These are phyloP conservation scores for Dioctria rufipes DNA, from an alignment of 2,888 invertebrate genomes.

Conservation along the genomic window DNA sequence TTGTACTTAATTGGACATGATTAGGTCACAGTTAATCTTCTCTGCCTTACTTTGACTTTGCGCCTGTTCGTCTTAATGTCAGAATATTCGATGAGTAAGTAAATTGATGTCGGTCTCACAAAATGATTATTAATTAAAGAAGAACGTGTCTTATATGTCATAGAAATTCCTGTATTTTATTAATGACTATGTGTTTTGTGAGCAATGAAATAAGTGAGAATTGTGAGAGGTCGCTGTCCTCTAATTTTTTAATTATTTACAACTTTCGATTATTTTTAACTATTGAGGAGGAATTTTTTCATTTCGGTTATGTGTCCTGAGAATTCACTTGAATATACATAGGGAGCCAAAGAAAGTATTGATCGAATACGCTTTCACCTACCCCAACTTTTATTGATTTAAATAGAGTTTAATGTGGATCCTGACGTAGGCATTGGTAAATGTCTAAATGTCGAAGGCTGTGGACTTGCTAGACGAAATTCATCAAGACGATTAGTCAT, in stretches of 20 bases:
- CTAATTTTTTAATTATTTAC: not conserved
- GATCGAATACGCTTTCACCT: no score
- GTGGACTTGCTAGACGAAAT: no score
- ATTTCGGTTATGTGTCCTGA: no score
- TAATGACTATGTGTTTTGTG: not conserved
- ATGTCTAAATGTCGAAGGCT: no score
- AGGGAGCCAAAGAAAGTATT: no score
- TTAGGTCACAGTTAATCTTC: conserved; percentile 35
- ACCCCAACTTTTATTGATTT: no score
- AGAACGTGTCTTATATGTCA: not conserved
- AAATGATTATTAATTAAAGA: conserved; percentile 28
- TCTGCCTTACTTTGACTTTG: conserved; percentile 25
- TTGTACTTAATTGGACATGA: conserved; percentile 35
- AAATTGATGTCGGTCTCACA: conserved; percentile 24
- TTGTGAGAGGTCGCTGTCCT: not conserved
- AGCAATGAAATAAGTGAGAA: not conserved
- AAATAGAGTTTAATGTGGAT: no score
- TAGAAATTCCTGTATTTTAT: conserved; percentile 4
- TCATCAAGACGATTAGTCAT: no score
- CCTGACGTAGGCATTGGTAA: no score
- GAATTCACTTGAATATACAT: no score
- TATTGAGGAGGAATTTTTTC: no score
- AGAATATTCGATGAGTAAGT: not conserved
- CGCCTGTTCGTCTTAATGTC: not conserved
- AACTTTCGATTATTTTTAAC: not conserved